Evolutionary conservation across 2,888 invertebrate genomes (phyloP), one percentile per base, ranked within the genome.

Genomic region (Ramazzottius varieornatus): DNA sequence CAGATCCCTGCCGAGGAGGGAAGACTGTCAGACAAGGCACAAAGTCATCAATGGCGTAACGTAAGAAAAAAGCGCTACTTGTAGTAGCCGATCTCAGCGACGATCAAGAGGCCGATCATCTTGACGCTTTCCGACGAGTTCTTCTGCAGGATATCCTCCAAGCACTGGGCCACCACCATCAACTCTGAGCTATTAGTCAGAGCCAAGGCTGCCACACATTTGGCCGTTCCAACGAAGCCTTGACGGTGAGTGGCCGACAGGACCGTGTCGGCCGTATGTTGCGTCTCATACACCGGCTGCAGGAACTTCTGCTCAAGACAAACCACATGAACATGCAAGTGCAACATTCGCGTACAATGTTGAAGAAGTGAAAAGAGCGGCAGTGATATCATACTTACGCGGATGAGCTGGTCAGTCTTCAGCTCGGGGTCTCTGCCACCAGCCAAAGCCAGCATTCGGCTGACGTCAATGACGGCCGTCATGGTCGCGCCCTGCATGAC

Each of bases 151-250:
- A 77, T 72, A 69, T 77, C 76, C 67, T 71, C 71, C 32, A 77
- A 72, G 70, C 77, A 77, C 69, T 75, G 74, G 33, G 72, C 72
- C 46, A 78, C 76, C 33, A 79, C 77, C 24, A 81, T 80, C 32
- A 83, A 77, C 1, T 86, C 85, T 72, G 82, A 82, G 73, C 86
- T 85, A 64, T 85, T 84, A 4, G 72, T 66, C 65, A 88, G 83
- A 20, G 90, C 90, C 66, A 96, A 82, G 0, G 91, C 89, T 2
- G 94, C 93, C 65, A 93, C 89, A 76, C 92, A 93, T 76, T 94
- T 93, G 2, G 96, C 93, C 71, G 96, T 81, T 32, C 93, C 93
- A 77, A 92, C 89, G 79, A 88, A 93, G 29, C 93, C 92, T 77
- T 82, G 77, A 63, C 72, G 71, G 29, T 73, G 71, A n/a, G 72